These are phyloP conservation scores for Paguma larvata DNA, from an alignment of 2,797 vertebrate species.

Conservation along the genomic window DNA sequence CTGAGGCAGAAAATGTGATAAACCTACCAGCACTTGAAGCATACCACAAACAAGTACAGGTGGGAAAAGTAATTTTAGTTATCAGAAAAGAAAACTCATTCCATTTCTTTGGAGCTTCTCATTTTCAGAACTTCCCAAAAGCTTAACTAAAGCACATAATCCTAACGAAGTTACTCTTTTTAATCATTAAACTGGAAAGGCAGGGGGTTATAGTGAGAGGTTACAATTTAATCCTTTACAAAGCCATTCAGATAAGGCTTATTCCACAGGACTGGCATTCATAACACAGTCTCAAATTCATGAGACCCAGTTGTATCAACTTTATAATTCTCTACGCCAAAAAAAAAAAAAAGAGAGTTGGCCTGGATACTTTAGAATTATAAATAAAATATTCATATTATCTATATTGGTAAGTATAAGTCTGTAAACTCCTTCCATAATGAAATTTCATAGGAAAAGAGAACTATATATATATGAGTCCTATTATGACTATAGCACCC, in stretches of 20 bases:
- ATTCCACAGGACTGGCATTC: background rate
- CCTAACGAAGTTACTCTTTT: background rate
- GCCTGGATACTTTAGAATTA: background rate
- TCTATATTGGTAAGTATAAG: background rate
- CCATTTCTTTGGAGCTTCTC: background rate
- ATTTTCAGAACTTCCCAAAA: slow-evolving; percentile 56
- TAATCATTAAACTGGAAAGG: background rate
- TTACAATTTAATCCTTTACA: slow-evolving; percentile 35
- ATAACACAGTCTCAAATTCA: background rate
- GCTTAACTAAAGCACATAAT: background rate
- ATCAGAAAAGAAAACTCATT: background rate
- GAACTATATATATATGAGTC: background rate
- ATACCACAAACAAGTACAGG: background rate
- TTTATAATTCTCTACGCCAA: background rate
- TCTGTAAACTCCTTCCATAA: background rate
- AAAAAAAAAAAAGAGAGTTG: background rate
- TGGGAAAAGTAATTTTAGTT: background rate
- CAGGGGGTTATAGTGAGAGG: accelerated
- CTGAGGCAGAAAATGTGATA: slow-evolving; percentile 51
- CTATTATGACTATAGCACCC: background rate
- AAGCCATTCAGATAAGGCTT: background rate
- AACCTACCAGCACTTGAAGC: background rate
- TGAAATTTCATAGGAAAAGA: background rate
- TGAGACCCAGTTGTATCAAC: background rate
- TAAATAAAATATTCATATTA: background rate